phyloP scores from a whole-genome alignment of 2,888 invertebrate species.

The Pinctada fucata region DNA sequence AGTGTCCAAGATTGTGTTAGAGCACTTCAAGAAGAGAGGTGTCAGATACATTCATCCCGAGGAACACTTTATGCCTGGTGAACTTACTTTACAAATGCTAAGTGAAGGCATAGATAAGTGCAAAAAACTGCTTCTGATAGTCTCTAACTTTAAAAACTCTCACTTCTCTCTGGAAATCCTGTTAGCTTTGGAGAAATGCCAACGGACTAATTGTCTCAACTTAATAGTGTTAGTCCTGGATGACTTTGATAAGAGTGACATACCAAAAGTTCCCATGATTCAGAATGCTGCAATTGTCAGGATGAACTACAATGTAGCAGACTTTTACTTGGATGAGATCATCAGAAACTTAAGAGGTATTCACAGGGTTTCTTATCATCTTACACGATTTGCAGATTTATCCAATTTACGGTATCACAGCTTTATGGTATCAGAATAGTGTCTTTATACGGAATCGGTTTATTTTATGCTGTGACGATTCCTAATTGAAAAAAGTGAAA shows the following conservation, averaged over 20 bases:
- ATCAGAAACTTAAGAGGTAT: constrained; percentile 20
- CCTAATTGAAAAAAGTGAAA: too few relatives aligned
- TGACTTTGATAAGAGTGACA: constrained; percentile 15
- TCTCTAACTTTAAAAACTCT: constrained; percentile 16
- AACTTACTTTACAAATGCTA: neutral
- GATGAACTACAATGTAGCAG: constrained; percentile 20
- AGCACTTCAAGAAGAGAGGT: constrained; percentile 6
- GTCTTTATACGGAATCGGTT: too few relatives aligned
- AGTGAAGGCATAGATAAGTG: constrained; percentile 22
- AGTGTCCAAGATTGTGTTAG: constrained; percentile 18
- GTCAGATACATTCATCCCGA: constrained; percentile 23
- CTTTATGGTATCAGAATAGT: too few relatives aligned
- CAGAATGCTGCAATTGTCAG: constrained; percentile 21
- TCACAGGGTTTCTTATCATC: neutral
- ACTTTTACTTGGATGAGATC: constrained; percentile 15
- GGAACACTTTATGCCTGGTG: constrained; percentile 14
- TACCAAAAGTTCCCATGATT: constrained; percentile 21
- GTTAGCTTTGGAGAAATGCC: constrained; percentile 27
- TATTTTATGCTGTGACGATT: too few relatives aligned
- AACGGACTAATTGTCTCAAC: constrained; percentile 16
- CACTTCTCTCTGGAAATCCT: constrained; percentile 27
- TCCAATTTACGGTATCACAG: too few relatives aligned
- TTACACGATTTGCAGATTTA: too few relatives aligned
- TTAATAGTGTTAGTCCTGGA: constrained; percentile 16
- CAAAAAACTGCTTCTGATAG: constrained; percentile 24